These are phyloP conservation scores for Ophioninae sp. DNA, from an alignment of 2,888 invertebrate species.

Conservation along the genomic window DNA sequence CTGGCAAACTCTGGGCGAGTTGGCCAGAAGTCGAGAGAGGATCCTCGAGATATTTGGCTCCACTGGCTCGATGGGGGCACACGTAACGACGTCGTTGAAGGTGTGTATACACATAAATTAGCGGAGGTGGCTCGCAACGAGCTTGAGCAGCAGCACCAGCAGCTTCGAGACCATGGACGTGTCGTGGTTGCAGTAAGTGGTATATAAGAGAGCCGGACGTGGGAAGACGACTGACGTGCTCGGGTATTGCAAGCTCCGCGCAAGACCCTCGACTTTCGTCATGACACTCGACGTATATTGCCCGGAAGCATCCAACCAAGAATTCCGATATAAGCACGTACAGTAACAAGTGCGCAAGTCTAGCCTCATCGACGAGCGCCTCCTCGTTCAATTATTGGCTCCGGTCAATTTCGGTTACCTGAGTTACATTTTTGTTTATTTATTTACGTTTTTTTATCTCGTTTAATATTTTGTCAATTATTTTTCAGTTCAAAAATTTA, in stretches of 20 bases:
- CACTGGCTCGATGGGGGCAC: slow-evolving; percentile 24
- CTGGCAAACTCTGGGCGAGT: slow-evolving; percentile 40
- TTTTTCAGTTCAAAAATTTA: too few relatives aligned
- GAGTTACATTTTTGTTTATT: too few relatives aligned
- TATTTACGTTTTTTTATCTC: too few relatives aligned
- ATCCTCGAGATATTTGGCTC: slow-evolving; percentile 54
- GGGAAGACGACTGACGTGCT: slow-evolving; percentile 22
- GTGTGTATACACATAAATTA: slow-evolving; percentile 71
- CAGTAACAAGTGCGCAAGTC: slow-evolving; percentile 34
- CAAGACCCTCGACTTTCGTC: slow-evolving; percentile 32
- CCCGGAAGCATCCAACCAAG: slow-evolving; percentile 35
- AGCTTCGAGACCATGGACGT: slow-evolving; percentile 4
- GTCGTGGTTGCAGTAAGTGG: slow-evolving; percentile 19
- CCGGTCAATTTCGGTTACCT: too few relatives aligned
- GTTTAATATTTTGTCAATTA: too few relatives aligned
- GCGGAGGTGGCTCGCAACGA: slow-evolving; percentile 49
- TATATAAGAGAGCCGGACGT: slow-evolving; percentile 18
- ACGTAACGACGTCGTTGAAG: slow-evolving; percentile 52
- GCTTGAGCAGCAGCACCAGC: slow-evolving; percentile 28
- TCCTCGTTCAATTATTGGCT: slow-evolving; percentile 13
- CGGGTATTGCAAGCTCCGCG: slow-evolving; percentile 42
- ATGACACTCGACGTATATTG: slow-evolving; percentile 47
- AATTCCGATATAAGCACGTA: slow-evolving; percentile 44
- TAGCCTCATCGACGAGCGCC: slow-evolving; percentile 27
- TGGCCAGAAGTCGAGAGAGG: slow-evolving; percentile 52